Base-by-base conservation (phyloP, 1,140 invertebrate species). In the Neodiprion pinetum region DNA sequence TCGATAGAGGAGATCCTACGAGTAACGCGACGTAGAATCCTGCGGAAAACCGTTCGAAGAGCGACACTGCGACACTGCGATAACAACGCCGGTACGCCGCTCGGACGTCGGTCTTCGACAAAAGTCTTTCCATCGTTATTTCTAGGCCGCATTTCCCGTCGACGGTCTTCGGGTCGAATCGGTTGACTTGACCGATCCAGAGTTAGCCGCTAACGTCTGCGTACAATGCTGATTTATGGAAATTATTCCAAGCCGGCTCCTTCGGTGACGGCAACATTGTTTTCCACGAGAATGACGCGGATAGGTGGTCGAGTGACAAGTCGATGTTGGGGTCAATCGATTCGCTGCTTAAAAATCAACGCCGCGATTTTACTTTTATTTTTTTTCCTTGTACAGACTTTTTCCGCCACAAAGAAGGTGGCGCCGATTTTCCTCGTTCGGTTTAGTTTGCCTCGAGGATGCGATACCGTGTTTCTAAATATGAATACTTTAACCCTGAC, bases 121-220 rank as follows among this genome's bases (percentile, higher is more conserved):
- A 61, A 61, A 61, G 53, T 61, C 11, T 12, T 61, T 61, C 53
- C n/a, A 9, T 61, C 11, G 53, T 0, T 61, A 5, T 61, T 61
- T 61, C 53, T 61, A 61, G 11, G 53, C 53, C 53, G 53, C 53
- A 17, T 61, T 61, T 61, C 53, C 53, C 53, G 53, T 61, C 53
- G n/a, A 61, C 3, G 53, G 53, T 61, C 53, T 61, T 17, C 53
- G 53, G 53, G 53, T 61, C 53, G 53, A 61, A 61, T 61, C 53
- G 53, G 53, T 61, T 17, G 28, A 40, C 28, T 40, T 40, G 28
- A 12, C 53, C 11, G 11, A 14, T 14, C 53, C 53, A 61, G n/a
- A 61, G 5, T 61, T 61, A 12, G 53, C 53, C 53, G n/a, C 53
- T 61, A 61, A 17, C n/a, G 53, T 61, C 11, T 7, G 8, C 53